Evolutionary conservation across 2,888 invertebrate genomes (phyloP), one percentile per base, ranked within the genome.

Genomic region (Eucera pruinosa): DNA sequence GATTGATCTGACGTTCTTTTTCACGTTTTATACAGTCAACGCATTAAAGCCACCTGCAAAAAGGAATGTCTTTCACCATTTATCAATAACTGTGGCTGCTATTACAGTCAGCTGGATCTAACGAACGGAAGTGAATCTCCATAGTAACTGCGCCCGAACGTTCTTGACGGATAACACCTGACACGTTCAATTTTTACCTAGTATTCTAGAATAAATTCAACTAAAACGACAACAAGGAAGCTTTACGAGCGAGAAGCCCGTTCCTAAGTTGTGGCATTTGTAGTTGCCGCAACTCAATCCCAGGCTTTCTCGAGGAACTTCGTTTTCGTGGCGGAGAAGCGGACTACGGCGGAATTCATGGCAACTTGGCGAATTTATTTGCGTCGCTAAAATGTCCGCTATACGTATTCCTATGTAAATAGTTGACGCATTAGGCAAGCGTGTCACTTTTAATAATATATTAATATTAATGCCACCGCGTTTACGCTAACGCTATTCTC

Each of bases 351-450:
- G 58, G 60, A 66, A 61, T 60, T 47, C 60, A 54, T 60, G 48
- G 65, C 13, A 75, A 75, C 58, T 75, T 60, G 39, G 52, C 45
- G 73, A 75, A 75, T 75, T 75, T 75, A 74, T 75, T 66, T 74
- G 52, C 58, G 58, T 50, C 52, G 74, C 20, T 48, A 65, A 72
- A 68, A 58, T 36, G 74, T 27, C 47, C 54, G 60, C 41, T 41
- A 36, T 48, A 54, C 70, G 48, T 43, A 41, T 52, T 23, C 47
- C 74, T 58, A 27, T 75, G 75, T 65, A 75, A 75, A 75, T 60
- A 66, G 75, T 60, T 55, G 60, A 74, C 74, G 75, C 74, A 74
- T 75, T 75, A 74, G 54, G 45, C 52, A 65, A 54, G 58, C 60
- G 60, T 60, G 75, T 75, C 60, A 74, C 66, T 74, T 75, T 75